These are phyloP conservation scores for Procavia capensis DNA, from an alignment of 2,113 vertebrate species.

Conservation along the genomic window DNA sequence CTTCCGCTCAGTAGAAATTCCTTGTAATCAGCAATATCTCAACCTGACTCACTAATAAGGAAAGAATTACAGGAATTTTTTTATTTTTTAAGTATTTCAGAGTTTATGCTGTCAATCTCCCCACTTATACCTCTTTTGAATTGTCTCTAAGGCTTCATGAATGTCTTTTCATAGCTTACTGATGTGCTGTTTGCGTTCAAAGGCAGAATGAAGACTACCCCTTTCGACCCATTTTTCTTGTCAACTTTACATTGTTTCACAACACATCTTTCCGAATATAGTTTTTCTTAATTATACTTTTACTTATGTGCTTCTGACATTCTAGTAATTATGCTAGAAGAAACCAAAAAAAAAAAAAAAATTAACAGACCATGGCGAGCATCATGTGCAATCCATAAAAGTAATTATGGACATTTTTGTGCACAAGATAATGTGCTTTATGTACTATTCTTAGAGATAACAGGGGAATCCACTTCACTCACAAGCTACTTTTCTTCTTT, in stretches of 20 bases:
- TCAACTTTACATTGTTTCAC: not conserved
- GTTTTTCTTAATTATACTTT: not conserved
- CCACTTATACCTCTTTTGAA: not conserved
- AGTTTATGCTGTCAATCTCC: not conserved
- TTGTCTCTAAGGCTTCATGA: not conserved
- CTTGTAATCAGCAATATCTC: not conserved
- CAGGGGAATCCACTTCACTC: not conserved
- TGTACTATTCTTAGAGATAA: not conserved
- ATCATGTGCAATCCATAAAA: constrained; percentile 36
- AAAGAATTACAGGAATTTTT: not conserved
- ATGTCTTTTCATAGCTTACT: not conserved
- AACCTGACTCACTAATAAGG: not conserved
- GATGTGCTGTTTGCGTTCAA: not conserved
- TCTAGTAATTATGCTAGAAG: constrained; percentile 9
- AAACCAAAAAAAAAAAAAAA: not conserved
- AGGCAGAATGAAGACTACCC: not conserved
- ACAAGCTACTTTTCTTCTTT: not conserved
- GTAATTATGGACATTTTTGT: not conserved
- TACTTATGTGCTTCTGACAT: not conserved
- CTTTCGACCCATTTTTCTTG: not conserved
- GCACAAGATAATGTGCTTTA: not conserved
- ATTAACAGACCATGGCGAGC: not conserved
- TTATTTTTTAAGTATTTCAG: not conserved
- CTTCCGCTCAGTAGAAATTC: constrained; percentile 11
- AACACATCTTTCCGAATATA: not conserved